A percentile compares a stretch with the other conserved stretches of the same genome.
phyloP scores from a whole-genome alignment of 1,140 invertebrate species.

The Araneus ventricosus region DNA sequence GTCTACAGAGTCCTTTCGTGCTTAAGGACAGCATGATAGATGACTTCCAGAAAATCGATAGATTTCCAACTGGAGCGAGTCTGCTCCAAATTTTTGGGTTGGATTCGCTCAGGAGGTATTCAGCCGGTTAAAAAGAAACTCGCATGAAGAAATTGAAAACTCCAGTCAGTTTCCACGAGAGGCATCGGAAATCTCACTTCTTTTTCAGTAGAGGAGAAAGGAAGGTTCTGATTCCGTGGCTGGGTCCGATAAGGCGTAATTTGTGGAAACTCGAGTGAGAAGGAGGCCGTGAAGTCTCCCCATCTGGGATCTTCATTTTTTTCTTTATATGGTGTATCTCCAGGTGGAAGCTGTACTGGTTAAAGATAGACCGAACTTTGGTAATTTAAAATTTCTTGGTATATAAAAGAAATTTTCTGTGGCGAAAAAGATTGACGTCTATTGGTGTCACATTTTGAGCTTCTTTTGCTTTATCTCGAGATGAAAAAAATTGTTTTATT shows the following conservation, averaged over 20 bases:
- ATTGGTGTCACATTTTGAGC: too few relatives aligned
- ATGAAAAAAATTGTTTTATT: too few relatives aligned
- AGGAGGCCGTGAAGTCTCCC: neutral
- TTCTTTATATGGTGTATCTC: neutral
- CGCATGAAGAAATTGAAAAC: constrained; percentile 48
- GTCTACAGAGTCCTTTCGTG: constrained; percentile 25
- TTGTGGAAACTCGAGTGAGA: constrained; percentile 34
- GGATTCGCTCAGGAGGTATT: constrained; percentile 31
- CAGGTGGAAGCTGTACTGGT: neutral
- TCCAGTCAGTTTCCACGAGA: constrained; percentile 5
- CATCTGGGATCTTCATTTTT: neutral
- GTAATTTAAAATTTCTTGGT: neutral
- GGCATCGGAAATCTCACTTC: constrained; percentile 27
- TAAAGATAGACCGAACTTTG: neutral
- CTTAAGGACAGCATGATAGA: constrained; percentile 40
- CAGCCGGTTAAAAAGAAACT: constrained; percentile 42
- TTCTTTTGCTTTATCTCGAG: too few relatives aligned
- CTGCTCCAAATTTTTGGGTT: constrained; percentile 45
- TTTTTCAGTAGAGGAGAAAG: constrained; percentile 2
- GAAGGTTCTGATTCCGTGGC: constrained; percentile 28
- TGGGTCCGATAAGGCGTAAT: constrained; percentile 32
- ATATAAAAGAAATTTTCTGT: neutral
- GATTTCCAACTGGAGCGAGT: constrained; percentile 37
- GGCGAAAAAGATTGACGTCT: too few relatives aligned
- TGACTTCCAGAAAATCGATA: constrained; percentile 41